Conservation (phyloP, 2,888 invertebrate species). For the Iphiclides podalirius region DNA sequence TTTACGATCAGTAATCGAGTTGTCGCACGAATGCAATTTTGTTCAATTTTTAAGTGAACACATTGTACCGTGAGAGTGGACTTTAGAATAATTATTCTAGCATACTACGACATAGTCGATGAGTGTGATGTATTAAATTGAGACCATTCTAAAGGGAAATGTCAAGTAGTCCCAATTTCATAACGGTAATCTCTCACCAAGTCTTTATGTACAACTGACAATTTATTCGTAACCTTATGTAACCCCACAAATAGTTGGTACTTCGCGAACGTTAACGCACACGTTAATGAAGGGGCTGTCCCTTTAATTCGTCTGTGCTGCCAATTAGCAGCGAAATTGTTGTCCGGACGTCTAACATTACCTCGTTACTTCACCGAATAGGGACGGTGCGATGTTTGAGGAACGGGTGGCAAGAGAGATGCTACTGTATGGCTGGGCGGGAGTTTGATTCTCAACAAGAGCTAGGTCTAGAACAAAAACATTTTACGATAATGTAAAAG, state of each 20-base stretch:
- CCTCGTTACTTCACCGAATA: constrained; percentile 1
- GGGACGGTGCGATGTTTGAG: background rate
- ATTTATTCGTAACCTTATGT: constrained; percentile 16
- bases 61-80: too few relatives aligned
- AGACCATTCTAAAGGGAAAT: too few relatives aligned
- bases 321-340: constrained; percentile 14
- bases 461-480: background rate
- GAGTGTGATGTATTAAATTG: background rate
- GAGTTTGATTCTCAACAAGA: too few relatives aligned
- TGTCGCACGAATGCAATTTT: background rate
- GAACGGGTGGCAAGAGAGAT: background rate
- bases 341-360: background rate
- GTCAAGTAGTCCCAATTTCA: too few relatives aligned
- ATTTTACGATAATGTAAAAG: background rate
- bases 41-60: background rate
- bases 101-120: background rate
- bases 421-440: too few relatives aligned
- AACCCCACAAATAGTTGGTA: constrained; percentile 11
- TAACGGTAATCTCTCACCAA: too few relatives aligned
- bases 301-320: constrained; percentile 9
- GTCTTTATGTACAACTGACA: too few relatives aligned
- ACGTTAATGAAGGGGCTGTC: constrained; percentile 19
- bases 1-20: constrained; percentile 6
- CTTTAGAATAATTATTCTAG: too few relatives aligned
- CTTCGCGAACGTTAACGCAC: constrained; percentile 3